These are phyloP conservation scores for Drosophila nigricruria DNA, from an alignment of 2,888 invertebrate genomes.

Conservation along the genomic window DNA sequence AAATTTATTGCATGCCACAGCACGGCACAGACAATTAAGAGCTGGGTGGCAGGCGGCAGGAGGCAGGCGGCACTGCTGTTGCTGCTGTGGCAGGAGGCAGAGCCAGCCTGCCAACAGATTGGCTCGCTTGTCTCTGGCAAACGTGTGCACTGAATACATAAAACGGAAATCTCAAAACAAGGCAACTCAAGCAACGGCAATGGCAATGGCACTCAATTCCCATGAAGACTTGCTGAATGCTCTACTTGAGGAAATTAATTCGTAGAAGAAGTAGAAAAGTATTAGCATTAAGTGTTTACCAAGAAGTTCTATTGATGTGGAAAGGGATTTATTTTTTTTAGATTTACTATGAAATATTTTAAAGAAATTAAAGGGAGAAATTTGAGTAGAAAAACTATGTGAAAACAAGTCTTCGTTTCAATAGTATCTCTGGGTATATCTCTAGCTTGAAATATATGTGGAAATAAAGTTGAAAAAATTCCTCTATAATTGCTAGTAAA, in stretches of 20 bases:
- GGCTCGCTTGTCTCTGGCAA: constrained; percentile 69
- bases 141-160: constrained; percentile 79
- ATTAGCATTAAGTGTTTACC: neutral
- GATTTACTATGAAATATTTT: neutral
- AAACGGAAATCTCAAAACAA: constrained; percentile 68
- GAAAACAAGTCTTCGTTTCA: no score
- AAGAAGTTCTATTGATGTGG: neutral
- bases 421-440: no score
- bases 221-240: constrained; percentile 30
- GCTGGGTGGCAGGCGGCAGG: constrained; percentile 8
- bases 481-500: no score
- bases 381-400: no score
- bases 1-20: constrained; percentile 74
- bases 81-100: neutral
- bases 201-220: neutral
- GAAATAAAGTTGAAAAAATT: no score
- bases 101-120: constrained; percentile 58
- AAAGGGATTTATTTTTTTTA: neutral
- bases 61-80: neutral
- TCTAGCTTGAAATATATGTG: no score
- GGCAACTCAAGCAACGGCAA: constrained; percentile 15
- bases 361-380: neutral
- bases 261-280: neutral
- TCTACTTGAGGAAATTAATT: constrained; percentile 20
- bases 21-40: constrained; percentile 75